Base-by-base conservation (phyloP, 2,113 vertebrate genomes). In the Fregata magnificens region DNA sequence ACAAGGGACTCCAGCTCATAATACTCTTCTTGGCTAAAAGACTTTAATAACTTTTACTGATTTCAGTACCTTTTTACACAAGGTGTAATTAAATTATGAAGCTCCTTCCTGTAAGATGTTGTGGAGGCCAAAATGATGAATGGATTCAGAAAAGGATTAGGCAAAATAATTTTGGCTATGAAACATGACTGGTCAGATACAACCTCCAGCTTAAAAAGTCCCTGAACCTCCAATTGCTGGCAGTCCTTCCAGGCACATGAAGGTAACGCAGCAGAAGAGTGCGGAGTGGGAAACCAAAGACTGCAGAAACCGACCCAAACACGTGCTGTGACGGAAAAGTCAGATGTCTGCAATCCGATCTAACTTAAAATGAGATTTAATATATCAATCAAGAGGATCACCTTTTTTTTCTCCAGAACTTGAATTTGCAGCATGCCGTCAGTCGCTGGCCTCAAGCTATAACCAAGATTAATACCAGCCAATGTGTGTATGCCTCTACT, bases 401-500 rank as follows among this genome's bases (percentile, higher is more conserved):
- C 73, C 24, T 90, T 81, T 49, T 59, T 52, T 72, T 67, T 32
- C 38, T 56, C 67, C 63, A 86, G 49, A 83, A 83, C 90, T 26
- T 96, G 78, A 82, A 59, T 97, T 95, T 94, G 53, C 72, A 78
- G 55, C 86, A 36, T 92, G 63, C 82, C 11, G 0, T 47, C 92
- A 85, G 44, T 95, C 84, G 53, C 34, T 85, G 84, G 72, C 86
- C 82, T 87, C 73, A 32, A 77, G 81, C 89, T 94, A 66, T 62
- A 86, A 79, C 72, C 40, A 52, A 86, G 95, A 93, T 94, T 93
- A 94, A 77, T 95, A 85, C 88, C 86, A 96, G 86, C 86, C 36
- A 65, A 87, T 80, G 80, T 40, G 69, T 74, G 47, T 47, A 32
- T 58, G 81, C 70, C 2, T 5, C 73, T 91, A 18, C 85, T 82